A percentile compares a stretch with the other conserved stretches of the same genome.
These are phyloP conservation scores for Odontophorus gujanensis DNA, from an alignment of 2,113 vertebrate genomes.

Conservation along the genomic window DNA sequence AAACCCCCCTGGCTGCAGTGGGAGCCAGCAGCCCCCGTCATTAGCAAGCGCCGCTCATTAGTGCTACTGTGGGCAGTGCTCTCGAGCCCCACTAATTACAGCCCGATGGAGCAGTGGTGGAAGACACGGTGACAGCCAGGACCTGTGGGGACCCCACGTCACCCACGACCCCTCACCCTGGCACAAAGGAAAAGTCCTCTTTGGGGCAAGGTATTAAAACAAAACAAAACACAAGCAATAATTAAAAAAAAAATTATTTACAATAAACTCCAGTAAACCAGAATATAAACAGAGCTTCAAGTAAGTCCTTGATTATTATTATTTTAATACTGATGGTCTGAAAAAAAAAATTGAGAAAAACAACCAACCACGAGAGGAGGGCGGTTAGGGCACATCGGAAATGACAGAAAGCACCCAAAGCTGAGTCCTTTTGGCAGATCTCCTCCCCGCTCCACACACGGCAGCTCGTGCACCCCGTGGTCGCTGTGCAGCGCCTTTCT, in stretches of 20 bases:
- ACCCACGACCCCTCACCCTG: not conserved
- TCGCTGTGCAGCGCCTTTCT: conserved; percentile 25
- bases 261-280: conserved; percentile 79
- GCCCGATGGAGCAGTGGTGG: not conserved
- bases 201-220: conserved; percentile 36
- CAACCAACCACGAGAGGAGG: conserved; percentile 32
- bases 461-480: conserved; percentile 31
- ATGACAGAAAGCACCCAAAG: not conserved
- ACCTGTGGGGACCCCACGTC: not conserved
- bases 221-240: not conserved
- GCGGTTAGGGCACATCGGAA: conserved; percentile 65
- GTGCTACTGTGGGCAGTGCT: not conserved
- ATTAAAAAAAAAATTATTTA: conserved; percentile 72
- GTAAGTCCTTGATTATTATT: conserved; percentile 80
- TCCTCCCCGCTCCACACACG: conserved; percentile 53
- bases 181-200: not conserved
- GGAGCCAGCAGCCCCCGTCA: not conserved
- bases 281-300: conserved; percentile 84
- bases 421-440: conserved; percentile 72
- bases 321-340: conserved; percentile 86
- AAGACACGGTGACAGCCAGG: not conserved
- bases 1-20: not conserved
- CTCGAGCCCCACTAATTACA: not conserved
- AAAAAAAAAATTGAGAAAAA: conserved; percentile 43
- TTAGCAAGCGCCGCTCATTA: not conserved